Conservation (phyloP, 2,888 invertebrate species). For the Willowsia nigromaculata region DNA sequence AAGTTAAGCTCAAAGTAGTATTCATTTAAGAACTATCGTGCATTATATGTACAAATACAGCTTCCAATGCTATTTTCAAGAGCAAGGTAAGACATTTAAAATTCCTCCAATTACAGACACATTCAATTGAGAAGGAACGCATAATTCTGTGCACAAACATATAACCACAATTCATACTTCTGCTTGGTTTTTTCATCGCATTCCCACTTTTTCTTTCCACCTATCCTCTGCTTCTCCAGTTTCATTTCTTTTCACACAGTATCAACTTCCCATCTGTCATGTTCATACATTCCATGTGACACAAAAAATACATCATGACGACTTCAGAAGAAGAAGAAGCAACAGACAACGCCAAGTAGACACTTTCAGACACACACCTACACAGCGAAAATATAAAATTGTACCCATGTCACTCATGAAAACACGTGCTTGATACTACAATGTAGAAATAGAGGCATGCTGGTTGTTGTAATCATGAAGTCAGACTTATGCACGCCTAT, state of each 20-base stretch:
- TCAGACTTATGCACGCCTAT: no score
- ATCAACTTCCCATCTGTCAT: slow-evolving; percentile 66
- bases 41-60: background rate
- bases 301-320: slow-evolving; percentile 51
- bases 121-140: background rate
- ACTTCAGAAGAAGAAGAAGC: slow-evolving; percentile 20
- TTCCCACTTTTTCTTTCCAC: slow-evolving; percentile 31
- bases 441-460: background rate
- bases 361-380: slow-evolving; percentile 13
- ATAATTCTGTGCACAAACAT: slow-evolving; percentile 3
- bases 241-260: slow-evolving; percentile 53
- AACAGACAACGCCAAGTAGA: slow-evolving; percentile 11
- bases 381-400: background rate
- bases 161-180: background rate
- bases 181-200: background rate
- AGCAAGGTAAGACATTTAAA: background rate
- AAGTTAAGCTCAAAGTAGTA: background rate
- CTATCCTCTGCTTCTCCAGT: slow-evolving; percentile 32
- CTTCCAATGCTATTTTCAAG: background rate
- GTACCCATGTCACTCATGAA: slow-evolving; percentile 38
- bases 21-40: background rate
- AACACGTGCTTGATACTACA: slow-evolving; percentile 12
- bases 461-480: no score
- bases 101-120: slow-evolving; percentile 30
- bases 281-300: slow-evolving; percentile 62